Evolutionary conservation across 2,113 vertebrate genomes (phyloP).

Genomic region (Buteo buteo): DNA sequence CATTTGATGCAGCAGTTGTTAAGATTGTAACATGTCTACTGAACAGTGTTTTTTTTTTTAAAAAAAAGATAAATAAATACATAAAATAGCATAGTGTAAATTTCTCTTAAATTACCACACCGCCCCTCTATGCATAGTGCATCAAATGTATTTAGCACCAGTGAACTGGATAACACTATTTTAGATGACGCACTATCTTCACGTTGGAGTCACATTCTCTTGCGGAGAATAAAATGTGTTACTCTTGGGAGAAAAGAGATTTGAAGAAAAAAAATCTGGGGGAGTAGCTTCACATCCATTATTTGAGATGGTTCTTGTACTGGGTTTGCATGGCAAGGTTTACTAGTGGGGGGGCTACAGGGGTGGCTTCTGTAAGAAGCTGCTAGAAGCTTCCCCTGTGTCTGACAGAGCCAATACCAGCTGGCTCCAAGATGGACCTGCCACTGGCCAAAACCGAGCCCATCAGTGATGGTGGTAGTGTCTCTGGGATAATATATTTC

Average conservation of each 20-base stretch:
- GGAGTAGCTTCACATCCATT: conserved; percentile 19
- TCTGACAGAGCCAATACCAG: background rate
- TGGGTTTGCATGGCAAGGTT: background rate
- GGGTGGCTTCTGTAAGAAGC: background rate
- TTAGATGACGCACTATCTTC: conserved; percentile 49
- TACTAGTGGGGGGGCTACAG: background rate
- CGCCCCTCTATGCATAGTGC: conserved; percentile 14
- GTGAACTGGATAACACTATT: conserved; percentile 43
- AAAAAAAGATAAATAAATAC: conserved; percentile 61
- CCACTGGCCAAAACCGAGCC: background rate
- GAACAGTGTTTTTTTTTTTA: background rate
- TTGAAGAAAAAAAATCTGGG: conserved; percentile 24
- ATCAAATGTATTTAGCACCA: conserved; percentile 55
- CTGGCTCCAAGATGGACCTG: background rate
- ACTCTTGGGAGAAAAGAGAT: conserved; percentile 43
- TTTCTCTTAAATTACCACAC: conserved; percentile 63
- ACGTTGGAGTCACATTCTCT: conserved; percentile 40
- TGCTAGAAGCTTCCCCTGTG: background rate
- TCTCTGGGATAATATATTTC: background rate
- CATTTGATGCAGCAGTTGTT: conserved; percentile 39
- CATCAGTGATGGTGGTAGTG: accelerated
- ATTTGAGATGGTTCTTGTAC: background rate
- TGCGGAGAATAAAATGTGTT: conserved; percentile 46
- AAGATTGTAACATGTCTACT: conserved; percentile 20
- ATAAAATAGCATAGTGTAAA: conserved; percentile 60